Evolutionary conservation across 1,140 invertebrate species (phyloP).

Genomic region (Trichonephila clavipes): DNA sequence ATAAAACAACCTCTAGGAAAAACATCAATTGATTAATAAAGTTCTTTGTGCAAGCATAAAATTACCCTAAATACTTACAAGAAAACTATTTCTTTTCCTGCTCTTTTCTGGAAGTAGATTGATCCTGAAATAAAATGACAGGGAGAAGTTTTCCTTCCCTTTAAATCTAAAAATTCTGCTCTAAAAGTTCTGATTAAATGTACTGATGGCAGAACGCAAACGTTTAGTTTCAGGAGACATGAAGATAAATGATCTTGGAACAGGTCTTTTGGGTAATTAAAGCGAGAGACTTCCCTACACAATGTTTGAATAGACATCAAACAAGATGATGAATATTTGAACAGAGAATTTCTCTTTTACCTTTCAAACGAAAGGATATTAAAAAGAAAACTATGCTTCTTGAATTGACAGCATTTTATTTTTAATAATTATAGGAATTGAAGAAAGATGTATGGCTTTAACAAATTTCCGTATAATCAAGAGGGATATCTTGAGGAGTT

Average conservation of each 20-base stretch:
- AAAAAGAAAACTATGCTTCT: neutral
- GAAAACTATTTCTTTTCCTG: neutral
- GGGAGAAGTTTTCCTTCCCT: no score
- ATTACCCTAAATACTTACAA: neutral
- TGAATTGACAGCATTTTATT: neutral
- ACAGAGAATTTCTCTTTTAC: neutral
- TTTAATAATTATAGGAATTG: neutral
- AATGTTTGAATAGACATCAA: conserved; percentile 33
- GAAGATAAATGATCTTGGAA: conserved; percentile 36
- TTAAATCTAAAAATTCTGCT: no score
- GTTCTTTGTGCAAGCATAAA: neutral
- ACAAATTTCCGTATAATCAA: no score
- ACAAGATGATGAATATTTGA: conserved; percentile 45
- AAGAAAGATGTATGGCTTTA: no score
- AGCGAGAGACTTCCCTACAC: neutral
- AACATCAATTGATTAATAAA: neutral
- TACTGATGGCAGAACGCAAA: conserved; percentile 31
- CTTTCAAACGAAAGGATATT: neutral
- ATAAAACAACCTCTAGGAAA: neutral
- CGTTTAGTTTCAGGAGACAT: conserved; percentile 39
- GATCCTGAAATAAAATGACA: neutral
- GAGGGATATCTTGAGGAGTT: no score
- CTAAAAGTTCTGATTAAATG: conserved; percentile 12
- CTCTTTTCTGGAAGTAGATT: neutral
- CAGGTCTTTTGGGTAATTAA: conserved; percentile 61